phyloP scores from a whole-genome alignment of 2,888 invertebrate species.

The Euplagia quadripunctaria region DNA sequence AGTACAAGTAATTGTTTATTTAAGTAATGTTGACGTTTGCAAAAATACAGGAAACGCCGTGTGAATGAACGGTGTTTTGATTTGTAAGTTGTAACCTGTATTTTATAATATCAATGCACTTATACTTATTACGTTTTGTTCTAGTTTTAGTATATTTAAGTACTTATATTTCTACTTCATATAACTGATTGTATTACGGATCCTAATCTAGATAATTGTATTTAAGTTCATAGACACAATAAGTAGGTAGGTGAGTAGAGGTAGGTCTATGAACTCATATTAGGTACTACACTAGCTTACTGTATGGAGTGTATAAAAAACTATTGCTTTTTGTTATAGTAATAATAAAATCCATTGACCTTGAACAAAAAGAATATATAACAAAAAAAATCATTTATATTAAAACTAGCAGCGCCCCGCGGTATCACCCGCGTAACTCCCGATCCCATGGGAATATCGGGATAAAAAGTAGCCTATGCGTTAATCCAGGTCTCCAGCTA shows the following conservation, averaged over 20 bases:
- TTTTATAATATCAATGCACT: constrained; percentile 13
- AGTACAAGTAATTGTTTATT: constrained; percentile 29
- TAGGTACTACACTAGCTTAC: background rate
- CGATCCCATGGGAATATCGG: too few relatives aligned
- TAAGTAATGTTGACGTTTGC: constrained; percentile 33
- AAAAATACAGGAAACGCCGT: constrained; percentile 47
- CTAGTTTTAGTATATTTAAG: background rate
- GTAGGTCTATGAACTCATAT: too few relatives aligned
- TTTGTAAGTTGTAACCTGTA: constrained; percentile 19
- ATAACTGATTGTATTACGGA: background rate
- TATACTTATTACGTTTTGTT: background rate
- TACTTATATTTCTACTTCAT: background rate
- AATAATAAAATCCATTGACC: too few relatives aligned
- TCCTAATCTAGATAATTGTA: background rate
- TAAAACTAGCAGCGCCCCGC: too few relatives aligned
- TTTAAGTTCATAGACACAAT: background rate
- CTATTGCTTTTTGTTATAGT: too few relatives aligned
- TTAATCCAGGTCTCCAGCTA: too few relatives aligned
- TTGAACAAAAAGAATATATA: too few relatives aligned
- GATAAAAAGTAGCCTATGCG: too few relatives aligned
- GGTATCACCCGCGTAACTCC: too few relatives aligned
- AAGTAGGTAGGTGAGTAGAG: too few relatives aligned
- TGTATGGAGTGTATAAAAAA: background rate
- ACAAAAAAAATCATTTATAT: too few relatives aligned
- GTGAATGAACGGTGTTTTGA: constrained; percentile 44